Evolutionary conservation across 2,888 invertebrate species (phyloP).

Genomic region (Aplocera efformata): DNA sequence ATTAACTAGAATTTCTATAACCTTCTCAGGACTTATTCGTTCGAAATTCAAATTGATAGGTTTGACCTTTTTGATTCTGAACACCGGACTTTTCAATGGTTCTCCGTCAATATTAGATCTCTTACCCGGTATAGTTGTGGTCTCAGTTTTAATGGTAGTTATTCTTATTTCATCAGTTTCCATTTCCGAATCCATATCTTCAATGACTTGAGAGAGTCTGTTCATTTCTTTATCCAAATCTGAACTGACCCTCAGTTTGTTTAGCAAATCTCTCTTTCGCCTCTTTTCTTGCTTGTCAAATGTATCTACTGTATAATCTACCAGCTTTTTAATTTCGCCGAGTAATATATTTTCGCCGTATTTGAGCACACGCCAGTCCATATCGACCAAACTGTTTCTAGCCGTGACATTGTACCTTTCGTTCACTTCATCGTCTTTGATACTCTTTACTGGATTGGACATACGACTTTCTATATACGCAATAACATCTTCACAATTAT

Average conservation of each 20-base stretch:
- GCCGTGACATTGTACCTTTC: slow-evolving; percentile 63
- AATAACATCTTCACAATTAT: slow-evolving; percentile 68
- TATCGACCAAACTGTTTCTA: slow-evolving; percentile 63
- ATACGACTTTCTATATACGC: slow-evolving; percentile 63
- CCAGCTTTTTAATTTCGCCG: slow-evolving; percentile 67
- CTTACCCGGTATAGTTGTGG: slow-evolving; percentile 36
- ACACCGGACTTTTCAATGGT: slow-evolving; percentile 57
- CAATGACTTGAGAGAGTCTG: slow-evolving; percentile 65
- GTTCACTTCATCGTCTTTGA: slow-evolving; percentile 56
- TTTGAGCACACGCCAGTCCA: slow-evolving; percentile 74
- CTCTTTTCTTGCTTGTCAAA: slow-evolving; percentile 50
- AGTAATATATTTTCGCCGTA: slow-evolving; percentile 72
- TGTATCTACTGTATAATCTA: slow-evolving; percentile 55
- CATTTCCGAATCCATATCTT: slow-evolving; percentile 58
- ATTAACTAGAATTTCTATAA: slow-evolving; percentile 13
- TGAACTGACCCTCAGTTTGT: slow-evolving; percentile 51
- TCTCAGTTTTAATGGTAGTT: slow-evolving; percentile 35
- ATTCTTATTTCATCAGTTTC: slow-evolving; percentile 39
- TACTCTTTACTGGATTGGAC: slow-evolving; percentile 39
- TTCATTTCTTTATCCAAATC: slow-evolving; percentile 73
- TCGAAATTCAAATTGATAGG: slow-evolving; percentile 47
- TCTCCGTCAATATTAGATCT: slow-evolving; percentile 40
- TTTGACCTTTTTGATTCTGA: slow-evolving; percentile 63
- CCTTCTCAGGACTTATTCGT: slow-evolving; percentile 26
- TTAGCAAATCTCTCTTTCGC: slow-evolving; percentile 47